Evolutionary conservation across 1,140 invertebrate genomes (phyloP), one percentile per base, ranked within the genome.

Genomic region (Rhopalosiphum maidis): DNA sequence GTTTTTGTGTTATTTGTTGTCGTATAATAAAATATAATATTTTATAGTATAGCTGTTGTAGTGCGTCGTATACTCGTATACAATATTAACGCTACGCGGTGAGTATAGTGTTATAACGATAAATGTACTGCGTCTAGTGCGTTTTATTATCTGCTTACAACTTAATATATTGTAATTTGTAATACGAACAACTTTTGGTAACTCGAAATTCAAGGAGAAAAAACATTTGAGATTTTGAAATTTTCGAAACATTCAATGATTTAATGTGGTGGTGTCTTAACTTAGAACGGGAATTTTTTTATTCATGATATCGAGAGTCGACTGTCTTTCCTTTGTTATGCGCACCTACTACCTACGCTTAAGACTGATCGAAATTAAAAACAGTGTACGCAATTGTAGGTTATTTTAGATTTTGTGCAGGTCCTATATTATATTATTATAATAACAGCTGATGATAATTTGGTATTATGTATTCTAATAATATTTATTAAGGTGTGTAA

Each of bases 1-100:
- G 30, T 77, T 77, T 77, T 77, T n/a, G 60, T 77, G 60, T n/a
- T n/a, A n/a, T 77, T 77, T 77, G 30, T n/a, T 77, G n/a, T 77
- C n/a, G 18, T 54, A 4, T 30, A 15, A 68, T 77, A n/a, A n/a
- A 77, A 77, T 77, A n/a, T 2, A 68, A 68, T 18, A 68, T 30
- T 30, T 15, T 18, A n/a, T 15, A 68, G 30, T 68, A 5, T 68
- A 5, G 30, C 15, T 77, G 60, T 77, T 77, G n/a, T 77, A n/a
- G 60, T 77, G 18, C 15, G 60, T 18, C 60, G 60, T n/a, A 77
- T 77, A 77, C 3, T 18, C 60, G 30, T n/a, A 77, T 77, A 77
- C 3, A 77, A n/a, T 30, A 77, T n/a, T 77, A n/a, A n/a, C n/a
- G 15, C 60, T n/a, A 18, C 5, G 9, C 30, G 30, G 11, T 30